Percentiles rank a stretch among this genome's conserved stretches.
These are phyloP conservation scores for Agonopterix subpropinquella DNA, from an alignment of 2,888 invertebrate genomes.

Conservation along the genomic window DNA sequence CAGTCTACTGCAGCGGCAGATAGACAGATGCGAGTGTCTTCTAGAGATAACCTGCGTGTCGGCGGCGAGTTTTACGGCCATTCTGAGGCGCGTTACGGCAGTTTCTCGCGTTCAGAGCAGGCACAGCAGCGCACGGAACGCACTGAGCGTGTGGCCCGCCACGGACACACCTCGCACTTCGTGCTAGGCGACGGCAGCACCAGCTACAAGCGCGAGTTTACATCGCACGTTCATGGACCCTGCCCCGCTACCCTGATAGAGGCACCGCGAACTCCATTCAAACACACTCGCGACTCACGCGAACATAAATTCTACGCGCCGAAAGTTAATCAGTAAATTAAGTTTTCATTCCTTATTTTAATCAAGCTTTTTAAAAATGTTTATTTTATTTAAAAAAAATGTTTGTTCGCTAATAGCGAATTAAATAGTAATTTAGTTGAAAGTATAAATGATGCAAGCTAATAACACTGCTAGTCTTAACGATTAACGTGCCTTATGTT, in stretches of 20 bases:
- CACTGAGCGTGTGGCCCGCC: slow-evolving; percentile 76
- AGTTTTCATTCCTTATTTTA: slow-evolving; percentile 35
- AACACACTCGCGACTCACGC: slow-evolving; percentile 89
- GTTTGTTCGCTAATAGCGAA: not conserved
- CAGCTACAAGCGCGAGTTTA: slow-evolving; percentile 86
- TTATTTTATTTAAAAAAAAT: slow-evolving; percentile 9
- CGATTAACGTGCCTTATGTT: slow-evolving; percentile 44
- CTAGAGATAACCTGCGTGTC: slow-evolving; percentile 81
- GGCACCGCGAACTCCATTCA: slow-evolving; percentile 84
- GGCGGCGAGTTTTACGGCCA: slow-evolving; percentile 85
- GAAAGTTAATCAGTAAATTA: slow-evolving; percentile 63
- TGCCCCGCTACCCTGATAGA: slow-evolving; percentile 89
- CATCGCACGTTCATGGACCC: slow-evolving; percentile 81
- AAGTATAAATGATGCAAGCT: slow-evolving; percentile 32
- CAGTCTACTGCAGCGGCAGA: slow-evolving; percentile 74
- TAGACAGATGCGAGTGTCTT: slow-evolving; percentile 77
- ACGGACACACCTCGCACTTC: slow-evolving; percentile 84
- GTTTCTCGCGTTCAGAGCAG: slow-evolving; percentile 72
- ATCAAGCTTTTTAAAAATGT: slow-evolving; percentile 25
- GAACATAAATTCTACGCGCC: slow-evolving; percentile 90
- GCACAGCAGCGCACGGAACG: slow-evolving; percentile 77
- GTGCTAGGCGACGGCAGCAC: slow-evolving; percentile 81
- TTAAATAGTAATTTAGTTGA: no score
- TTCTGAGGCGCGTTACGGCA: slow-evolving; percentile 83
- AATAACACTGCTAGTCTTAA: slow-evolving; percentile 49